Base-by-base conservation (phyloP, 2,888 invertebrate species). In the Oegoconia quadripuncta region DNA sequence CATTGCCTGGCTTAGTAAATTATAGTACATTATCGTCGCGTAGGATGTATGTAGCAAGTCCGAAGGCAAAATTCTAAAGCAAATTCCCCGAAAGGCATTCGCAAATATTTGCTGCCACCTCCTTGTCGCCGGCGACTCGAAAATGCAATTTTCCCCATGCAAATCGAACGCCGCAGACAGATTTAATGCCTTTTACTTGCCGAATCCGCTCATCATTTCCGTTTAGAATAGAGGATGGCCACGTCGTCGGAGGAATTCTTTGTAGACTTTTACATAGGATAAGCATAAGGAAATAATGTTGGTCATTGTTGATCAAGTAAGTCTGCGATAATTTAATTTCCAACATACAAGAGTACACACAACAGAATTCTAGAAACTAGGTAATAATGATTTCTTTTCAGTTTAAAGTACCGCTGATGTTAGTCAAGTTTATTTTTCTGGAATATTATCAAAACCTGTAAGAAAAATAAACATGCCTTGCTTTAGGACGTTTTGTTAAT, bases 81-180 rank as follows among this genome's bases (percentile, higher is more conserved):
- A 72, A 75, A 76, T 56, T 68, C 65, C 64, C 59, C 48, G 62
- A 62, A n/a, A 60, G 70, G 67, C 63, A 58, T 74, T 65, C 56
- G 67, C 72, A 79, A 79, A 80, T 70, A 78, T 74, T 73, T 65
- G 59, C 65, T 64, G 63, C 52, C 64, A 62, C 61, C 75, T 71
- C 55, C 70, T 69, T 63, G 75, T 67, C 78, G 74, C 65, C 71
- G 64, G 48, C 68, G 66, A 73, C 67, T 77, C 55, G 71, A 75
- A 79, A 82, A 83, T 82, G 82, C 84, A 84, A 82, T 84, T 83
- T 81, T 75, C 74, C 60, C 73, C 78, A 81, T 82, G 82, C 78
- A 82, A 82, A 83, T 82, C 79, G 79, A 82, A 82, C 71, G 74
- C 69, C 56, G 69, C 72, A 79, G 80, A 81, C 75, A 75, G 78